Evolutionary conservation across 1,140 invertebrate species (phyloP), one percentile per base, ranked within the genome.

Genomic region (Ostrea denselamellosa): DNA sequence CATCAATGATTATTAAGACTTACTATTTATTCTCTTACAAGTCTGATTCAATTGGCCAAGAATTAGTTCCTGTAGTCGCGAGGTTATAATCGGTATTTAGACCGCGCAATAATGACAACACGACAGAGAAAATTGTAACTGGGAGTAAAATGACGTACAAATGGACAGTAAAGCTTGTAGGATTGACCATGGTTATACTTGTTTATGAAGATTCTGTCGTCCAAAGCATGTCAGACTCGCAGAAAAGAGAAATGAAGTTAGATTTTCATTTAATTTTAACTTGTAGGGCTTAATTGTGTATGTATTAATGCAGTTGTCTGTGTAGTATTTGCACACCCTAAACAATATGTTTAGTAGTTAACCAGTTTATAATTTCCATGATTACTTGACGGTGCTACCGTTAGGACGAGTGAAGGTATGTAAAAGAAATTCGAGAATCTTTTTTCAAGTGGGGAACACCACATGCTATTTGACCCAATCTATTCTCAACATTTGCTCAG

Each of bases 191-290:
- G 65, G 86, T 91, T 19, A 86, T 91, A 53, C 85, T 91, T 83
- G 68, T 90, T 19, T 34, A 90, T 22, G 86, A 89, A 81, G 89
- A 89, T 84, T 81, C 77, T 25, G 34, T 71, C 17, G 88, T 87
- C 0, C 85, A 82, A 2, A 89, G 85, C 14, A 90, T 91, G 89
- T 86, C 89, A 84, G 56, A 71, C 28, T 84, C 89, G 8, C 88
- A 91, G 85, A 91, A 89, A 85, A 86, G 62, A 83, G 89, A 90
- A 84, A 44, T 90, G 81, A 90, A 89, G 90, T 91, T 58, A 88
- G 90, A 88, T 44, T 52, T 25, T 22, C 19, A 14, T 14, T 19
- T 28, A 62, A 62, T 62, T 17, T 62, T 62, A 7, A 62, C 56
- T 44, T 44, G 34, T 19, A 19, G 14, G 54, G 17, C 8, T 0